Conservation (phyloP, 1,140 invertebrate species). For the Sarcophaga peregrina region DNA sequence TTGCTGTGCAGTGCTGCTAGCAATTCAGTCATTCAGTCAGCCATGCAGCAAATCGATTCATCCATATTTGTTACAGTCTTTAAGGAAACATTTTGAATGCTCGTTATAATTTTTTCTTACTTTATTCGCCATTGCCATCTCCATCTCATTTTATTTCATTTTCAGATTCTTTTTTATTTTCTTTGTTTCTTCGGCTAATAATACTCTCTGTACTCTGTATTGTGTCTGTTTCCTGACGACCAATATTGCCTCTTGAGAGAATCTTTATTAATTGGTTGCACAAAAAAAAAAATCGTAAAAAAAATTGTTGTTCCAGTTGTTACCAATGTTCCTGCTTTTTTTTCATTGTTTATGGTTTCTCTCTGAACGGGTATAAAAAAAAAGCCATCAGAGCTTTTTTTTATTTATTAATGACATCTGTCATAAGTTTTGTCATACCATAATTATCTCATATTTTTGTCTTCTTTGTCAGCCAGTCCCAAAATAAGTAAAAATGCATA, state of each 20-base stretch:
- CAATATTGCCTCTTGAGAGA: neutral
- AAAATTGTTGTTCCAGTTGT: neutral
- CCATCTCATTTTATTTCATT: too few relatives aligned
- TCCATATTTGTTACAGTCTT: conserved; percentile 1
- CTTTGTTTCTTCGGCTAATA: neutral
- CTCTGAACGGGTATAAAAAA: too few relatives aligned
- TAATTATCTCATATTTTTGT: conserved; percentile 9
- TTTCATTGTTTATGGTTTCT: neutral
- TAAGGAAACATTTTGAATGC: conserved; percentile 13
- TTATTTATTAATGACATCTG: conserved; percentile 23
- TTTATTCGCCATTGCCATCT: too few relatives aligned
- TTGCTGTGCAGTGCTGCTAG: neutral
- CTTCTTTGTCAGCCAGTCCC: neutral
- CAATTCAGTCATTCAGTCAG: too few relatives aligned
- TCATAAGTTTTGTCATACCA: conserved; percentile 25
- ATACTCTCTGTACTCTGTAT: neutral
- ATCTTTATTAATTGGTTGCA: conserved; percentile 21
- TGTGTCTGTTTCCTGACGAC: neutral
- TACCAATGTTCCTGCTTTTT: neutral
- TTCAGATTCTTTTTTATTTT: neutral
- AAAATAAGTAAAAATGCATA: neutral
- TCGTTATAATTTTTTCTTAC: neutral
- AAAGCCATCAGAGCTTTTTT: too few relatives aligned
- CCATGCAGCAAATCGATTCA: neutral
- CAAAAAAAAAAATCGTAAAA: neutral